phyloP scores from a whole-genome alignment of 2,797 vertebrate genomes.

The Phaenicophaeus curvirostris region DNA sequence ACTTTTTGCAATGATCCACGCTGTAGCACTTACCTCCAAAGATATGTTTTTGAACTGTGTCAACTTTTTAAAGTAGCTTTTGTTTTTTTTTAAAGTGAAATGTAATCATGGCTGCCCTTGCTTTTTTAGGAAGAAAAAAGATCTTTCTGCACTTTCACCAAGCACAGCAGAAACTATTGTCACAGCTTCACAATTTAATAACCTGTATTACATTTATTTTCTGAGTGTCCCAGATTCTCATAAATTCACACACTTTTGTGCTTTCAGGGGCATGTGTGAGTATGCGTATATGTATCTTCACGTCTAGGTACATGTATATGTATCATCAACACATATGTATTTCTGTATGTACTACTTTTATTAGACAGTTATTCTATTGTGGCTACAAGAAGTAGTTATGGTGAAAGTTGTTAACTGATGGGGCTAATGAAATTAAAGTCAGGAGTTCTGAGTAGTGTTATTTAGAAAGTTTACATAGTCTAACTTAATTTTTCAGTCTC shows the following conservation, averaged over 20 bases:
- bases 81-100: background rate
- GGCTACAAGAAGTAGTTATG: background rate
- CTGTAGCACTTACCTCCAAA: background rate
- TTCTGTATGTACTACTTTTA: background rate
- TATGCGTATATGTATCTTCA: background rate
- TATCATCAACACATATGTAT: background rate
- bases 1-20: background rate
- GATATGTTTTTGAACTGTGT: background rate
- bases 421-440: background rate
- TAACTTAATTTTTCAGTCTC: background rate
- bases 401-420: background rate
- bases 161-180: background rate
- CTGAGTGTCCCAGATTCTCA: background rate
- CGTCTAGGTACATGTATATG: fast-evolving
- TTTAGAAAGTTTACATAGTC: background rate
- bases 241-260: background rate
- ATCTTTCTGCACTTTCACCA: background rate
- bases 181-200: background rate
- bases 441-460: background rate
- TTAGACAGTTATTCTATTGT: background rate
- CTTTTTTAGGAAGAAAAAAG: background rate
- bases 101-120: background rate
- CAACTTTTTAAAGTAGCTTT: background rate
- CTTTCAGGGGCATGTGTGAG: background rate
- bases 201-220: background rate